Evolutionary conservation across 2,888 invertebrate genomes (phyloP), one percentile per base, ranked within the genome.

Genomic region (Catocala sponsa): DNA sequence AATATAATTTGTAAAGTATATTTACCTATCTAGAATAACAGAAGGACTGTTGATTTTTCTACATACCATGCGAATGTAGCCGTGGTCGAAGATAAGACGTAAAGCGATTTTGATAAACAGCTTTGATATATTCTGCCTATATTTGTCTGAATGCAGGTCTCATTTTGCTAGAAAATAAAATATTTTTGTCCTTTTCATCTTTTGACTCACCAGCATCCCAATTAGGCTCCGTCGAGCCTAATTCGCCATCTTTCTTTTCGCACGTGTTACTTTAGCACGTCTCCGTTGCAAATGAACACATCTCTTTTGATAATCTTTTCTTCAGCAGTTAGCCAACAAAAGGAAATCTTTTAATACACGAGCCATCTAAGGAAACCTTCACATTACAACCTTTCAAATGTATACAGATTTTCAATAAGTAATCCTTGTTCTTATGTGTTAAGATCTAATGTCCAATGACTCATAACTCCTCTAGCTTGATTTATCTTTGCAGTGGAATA

Each of bases 401-500:
- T 38, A 12, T 9, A 7, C 46, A 50, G 6, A 10, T 32, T 42
- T 60, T 46, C 60, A 59, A 58, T 15, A 59, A 56, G 15, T 12
- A 48, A 52, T 55, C 52, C 50, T 72, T 52, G 63, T 32, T 51
- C 47, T 11, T 1, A 6, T 11, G 15, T 25, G 41, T 44, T 63
- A 63, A 64, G 38, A 56, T 25, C 38, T 58, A 57, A 55, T 61
- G 61, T 70, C 13, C 59, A 63, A 55, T 69, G 56, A 49, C 33
- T 49, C 61, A 58, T 50, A 58, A 70, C 59, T 59, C 32, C 44
- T 55, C 41, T 12, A 64, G 67, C 33, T 33, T 48, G 35, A 62
- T 62, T 25, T 62, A 68, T 63, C 63, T 65, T 60, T 46, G 50
- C 62, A 68, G 44, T 59, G 70, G 50, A 55, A 74, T 78, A 75